Conservation (phyloP, 2,888 invertebrate species). For the Drosophila hamatofila region DNA sequence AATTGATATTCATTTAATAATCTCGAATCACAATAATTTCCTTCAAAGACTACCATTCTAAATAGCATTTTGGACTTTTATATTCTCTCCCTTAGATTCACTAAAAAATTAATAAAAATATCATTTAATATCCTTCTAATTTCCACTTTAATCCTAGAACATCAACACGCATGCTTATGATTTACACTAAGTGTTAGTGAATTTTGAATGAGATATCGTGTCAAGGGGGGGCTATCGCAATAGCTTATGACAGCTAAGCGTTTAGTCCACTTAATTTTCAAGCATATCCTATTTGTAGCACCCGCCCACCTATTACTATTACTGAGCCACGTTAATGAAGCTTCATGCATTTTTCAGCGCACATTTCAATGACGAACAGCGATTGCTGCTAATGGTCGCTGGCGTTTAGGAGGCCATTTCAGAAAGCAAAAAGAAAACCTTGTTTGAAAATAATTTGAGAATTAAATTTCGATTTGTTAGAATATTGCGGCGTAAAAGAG, state of each 20-base stretch:
- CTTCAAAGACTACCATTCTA: too few species aligned
- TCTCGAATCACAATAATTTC: too few species aligned
- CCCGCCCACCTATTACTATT: constrained; percentile 1
- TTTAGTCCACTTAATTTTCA: constrained; percentile 19
- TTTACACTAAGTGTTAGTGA: not conserved
- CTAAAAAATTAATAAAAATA: not conserved
- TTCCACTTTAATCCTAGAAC: not conserved
- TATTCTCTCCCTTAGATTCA: not conserved
- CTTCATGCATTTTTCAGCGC: constrained; percentile 74
- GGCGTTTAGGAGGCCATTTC: constrained; percentile 52
- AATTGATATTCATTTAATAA: too few species aligned
- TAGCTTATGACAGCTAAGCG: constrained; percentile 12
- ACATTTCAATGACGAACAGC: constrained; percentile 31
- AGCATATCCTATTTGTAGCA: constrained; percentile 14
- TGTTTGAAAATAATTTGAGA: constrained; percentile 74
- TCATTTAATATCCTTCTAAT: not conserved
- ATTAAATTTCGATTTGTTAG: constrained; percentile 80
- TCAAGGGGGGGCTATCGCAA: not conserved
- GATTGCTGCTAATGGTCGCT: constrained; percentile 40
- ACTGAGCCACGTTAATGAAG: constrained; percentile 51
- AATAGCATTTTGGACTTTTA: not conserved
- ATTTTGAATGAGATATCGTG: constrained; percentile 19
- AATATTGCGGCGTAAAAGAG: constrained; percentile 28
- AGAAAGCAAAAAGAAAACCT: constrained; percentile 39
- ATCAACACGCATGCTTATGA: not conserved